Evolutionary conservation across 2,888 invertebrate genomes (phyloP).

Genomic region (Amorpha juglandis): DNA sequence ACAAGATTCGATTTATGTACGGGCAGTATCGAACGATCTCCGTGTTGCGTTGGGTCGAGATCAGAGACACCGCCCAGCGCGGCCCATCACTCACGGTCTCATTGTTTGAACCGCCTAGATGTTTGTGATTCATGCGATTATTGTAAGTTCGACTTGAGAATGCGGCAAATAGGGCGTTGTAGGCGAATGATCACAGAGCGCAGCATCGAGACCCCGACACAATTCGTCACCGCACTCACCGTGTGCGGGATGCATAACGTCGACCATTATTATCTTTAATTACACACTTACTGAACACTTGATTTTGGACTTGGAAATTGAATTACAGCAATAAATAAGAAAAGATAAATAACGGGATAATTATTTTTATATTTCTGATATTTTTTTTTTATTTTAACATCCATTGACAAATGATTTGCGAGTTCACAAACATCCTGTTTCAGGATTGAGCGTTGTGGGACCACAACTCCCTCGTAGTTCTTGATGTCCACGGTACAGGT

Average conservation of each 20-base stretch:
- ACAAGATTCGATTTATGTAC: conserved; percentile 76
- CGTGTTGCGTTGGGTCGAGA: conserved; percentile 67
- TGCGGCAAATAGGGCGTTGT: conserved; percentile 78
- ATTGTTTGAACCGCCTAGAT: conserved; percentile 73
- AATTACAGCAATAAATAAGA: too few species aligned
- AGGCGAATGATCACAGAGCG: conserved; percentile 64
- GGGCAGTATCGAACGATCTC: conserved; percentile 69
- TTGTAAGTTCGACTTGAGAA: conserved; percentile 75
- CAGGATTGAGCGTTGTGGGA: too few species aligned
- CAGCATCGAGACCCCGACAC: conserved; percentile 69
- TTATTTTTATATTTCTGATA: too few species aligned
- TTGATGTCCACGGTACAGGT: too few species aligned
- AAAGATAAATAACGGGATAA: too few species aligned
- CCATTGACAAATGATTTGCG: too few species aligned
- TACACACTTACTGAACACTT: too few species aligned
- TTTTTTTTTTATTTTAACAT: too few species aligned
- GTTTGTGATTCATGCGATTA: conserved; percentile 73
- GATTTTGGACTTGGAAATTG: too few species aligned
- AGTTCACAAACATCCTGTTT: too few species aligned
- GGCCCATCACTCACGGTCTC: conserved; percentile 73
- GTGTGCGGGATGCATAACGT: conserved; percentile 40
- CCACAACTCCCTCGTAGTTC: too few species aligned
- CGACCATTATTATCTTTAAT: too few species aligned
- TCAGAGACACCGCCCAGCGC: conserved; percentile 72
- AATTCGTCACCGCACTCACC: conserved; percentile 59